Percentiles rank a stretch among this genome's conserved stretches.
Evolutionary conservation across 2,888 invertebrate species (phyloP).

Genomic region (Terebella lapidaria): DNA sequence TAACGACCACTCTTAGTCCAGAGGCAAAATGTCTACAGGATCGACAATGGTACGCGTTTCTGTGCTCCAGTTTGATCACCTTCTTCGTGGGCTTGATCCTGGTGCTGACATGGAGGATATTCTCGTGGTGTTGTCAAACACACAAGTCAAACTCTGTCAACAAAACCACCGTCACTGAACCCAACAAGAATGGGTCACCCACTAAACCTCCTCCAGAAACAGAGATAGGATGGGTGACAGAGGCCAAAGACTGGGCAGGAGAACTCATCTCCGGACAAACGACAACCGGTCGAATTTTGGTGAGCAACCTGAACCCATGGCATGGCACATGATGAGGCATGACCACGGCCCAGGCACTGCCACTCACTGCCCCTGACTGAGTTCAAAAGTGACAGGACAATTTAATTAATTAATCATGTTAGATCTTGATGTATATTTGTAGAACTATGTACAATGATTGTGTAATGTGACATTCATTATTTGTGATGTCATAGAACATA

Average conservation of each 20-base stretch:
- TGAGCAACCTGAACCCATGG: too few species aligned
- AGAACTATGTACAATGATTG: too few species aligned
- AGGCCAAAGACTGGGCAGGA: slow-evolving; percentile 99
- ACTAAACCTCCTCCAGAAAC: slow-evolving; percentile 62
- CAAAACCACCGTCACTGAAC: slow-evolving; percentile 74
- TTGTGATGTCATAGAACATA: too few species aligned
- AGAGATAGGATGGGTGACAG: slow-evolving; percentile 99
- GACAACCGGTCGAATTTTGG: slow-evolving; percentile 80
- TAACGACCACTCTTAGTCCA: neutral
- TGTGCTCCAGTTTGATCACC: slow-evolving; percentile 93
- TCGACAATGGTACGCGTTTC: slow-evolving; percentile 78
- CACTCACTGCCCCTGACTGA: too few species aligned
- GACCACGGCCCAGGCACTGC: too few species aligned
- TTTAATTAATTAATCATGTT: too few species aligned
- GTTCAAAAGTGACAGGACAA: too few species aligned
- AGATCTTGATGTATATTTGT: too few species aligned
- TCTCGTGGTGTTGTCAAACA: slow-evolving; percentile 64
- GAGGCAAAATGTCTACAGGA: slow-evolving; percentile 13
- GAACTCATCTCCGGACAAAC: slow-evolving; percentile 99
- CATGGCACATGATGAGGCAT: too few species aligned
- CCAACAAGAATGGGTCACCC: slow-evolving; percentile 53
- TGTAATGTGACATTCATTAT: too few species aligned
- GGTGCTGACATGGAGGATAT: slow-evolving; percentile 88
- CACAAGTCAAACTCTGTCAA: slow-evolving; percentile 62
- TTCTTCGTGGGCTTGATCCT: slow-evolving; percentile 88